Percentiles rank a stretch among this genome's conserved stretches.
Conservation (phyloP, 2,797 vertebrate species). For the Merluccius polli region DNA sequence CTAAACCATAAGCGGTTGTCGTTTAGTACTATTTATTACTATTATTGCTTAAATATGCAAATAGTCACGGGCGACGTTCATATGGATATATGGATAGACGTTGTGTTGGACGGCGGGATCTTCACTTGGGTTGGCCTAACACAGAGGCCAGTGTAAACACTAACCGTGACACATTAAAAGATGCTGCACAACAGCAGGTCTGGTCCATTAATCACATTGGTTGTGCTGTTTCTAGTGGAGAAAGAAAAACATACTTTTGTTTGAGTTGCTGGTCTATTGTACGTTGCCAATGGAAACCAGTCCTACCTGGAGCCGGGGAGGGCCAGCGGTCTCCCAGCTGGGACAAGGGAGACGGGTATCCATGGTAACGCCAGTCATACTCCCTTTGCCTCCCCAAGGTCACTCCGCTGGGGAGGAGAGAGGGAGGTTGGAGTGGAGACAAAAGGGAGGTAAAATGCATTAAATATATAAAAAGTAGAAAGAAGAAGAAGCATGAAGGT, state of each 20-base stretch:
- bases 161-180: neutral
- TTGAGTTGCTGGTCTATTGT: neutral
- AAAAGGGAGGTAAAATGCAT: too few species aligned
- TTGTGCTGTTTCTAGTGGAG: neutral
- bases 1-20: too few species aligned
- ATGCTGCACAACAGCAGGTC: neutral
- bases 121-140: neutral
- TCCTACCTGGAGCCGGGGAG: neutral
- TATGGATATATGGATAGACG: neutral
- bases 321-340: neutral
- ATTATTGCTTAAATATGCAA: too few species aligned
- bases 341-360: neutral
- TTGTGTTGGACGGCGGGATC: neutral
- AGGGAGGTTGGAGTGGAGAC: neutral
- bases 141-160: neutral
- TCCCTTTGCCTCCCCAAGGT: neutral
- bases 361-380: neutral
- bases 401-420: neutral
- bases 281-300: too few species aligned
- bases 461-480: too few species aligned
- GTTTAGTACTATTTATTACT: too few species aligned
- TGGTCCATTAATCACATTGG: too few species aligned
- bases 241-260: neutral
- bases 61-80: too few species aligned
- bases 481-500: too few species aligned